These are phyloP conservation scores for Papilio machaon DNA, from an alignment of 1,140 invertebrate genomes.

Conservation along the genomic window DNA sequence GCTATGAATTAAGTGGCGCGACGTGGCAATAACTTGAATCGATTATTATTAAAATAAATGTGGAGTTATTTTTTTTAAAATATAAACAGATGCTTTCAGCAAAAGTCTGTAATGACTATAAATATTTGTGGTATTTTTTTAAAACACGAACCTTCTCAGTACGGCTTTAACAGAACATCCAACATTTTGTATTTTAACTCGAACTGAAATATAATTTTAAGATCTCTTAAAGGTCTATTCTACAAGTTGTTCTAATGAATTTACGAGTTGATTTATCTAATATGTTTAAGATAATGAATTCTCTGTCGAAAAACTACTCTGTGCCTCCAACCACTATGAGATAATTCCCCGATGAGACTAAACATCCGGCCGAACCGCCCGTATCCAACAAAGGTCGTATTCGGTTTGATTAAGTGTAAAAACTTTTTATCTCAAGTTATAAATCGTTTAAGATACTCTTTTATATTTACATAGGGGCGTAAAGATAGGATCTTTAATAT, in stretches of 20 bases:
- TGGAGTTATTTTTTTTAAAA: no score
- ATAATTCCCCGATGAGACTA: constrained; percentile 49
- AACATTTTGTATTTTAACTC: no score
- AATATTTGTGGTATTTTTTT: no score
- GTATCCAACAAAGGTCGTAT: constrained; percentile 52
- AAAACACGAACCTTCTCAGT: no score
- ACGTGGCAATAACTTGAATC: neutral
- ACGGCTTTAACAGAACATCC: no score
- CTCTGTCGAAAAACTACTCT: constrained; percentile 46
- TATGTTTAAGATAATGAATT: constrained; percentile 17
- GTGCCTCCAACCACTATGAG: constrained; percentile 49
- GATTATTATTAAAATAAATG: neutral
- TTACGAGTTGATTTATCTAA: neutral
- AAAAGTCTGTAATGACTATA: no score
- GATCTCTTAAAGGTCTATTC: no score
- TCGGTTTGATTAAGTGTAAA: constrained; percentile 36
- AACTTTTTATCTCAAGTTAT: constrained; percentile 36
- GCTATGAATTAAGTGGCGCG: neutral
- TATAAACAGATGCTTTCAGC: no score
- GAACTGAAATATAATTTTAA: no score
- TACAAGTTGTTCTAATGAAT: no score
- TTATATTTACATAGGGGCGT: constrained; percentile 29
- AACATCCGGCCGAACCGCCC: constrained; percentile 52
- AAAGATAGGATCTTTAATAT: neutral
- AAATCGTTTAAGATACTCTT: constrained; percentile 35